Base-by-base conservation (phyloP, 2,888 invertebrate genomes). In the Endotricha flammealis region DNA sequence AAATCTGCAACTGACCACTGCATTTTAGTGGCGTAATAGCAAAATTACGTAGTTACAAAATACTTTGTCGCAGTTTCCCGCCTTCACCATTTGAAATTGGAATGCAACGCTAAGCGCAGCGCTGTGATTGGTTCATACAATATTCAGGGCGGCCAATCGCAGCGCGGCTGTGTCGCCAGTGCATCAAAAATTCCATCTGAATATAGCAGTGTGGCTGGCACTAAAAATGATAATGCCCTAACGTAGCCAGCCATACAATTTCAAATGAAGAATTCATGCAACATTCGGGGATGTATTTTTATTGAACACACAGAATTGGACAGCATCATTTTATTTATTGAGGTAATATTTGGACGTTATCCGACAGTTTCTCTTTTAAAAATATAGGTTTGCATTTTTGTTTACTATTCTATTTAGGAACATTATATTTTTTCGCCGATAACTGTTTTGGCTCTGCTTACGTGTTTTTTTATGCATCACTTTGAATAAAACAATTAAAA, bases 121-220 rank as follows among this genome's bases (percentile, higher is more conserved):
- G 50, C 69, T 45, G 77, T 82, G 85, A 86, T 86, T 86, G 85
- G 86, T 67, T 86, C 85, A 86, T 86, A 85, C 85, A 86, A 85
- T 86, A 86, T 86, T 86, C 86, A 86, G 72, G 50, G 61, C 78
- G 55, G 62, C 86, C 85, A 86, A 86, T 86, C 72, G 83, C 75
- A 74, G 60, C 65, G 57, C 75, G 78, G 64, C 81, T 81, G 83
- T 83, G 85, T 85, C 77, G 83, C 86, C 82, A 82, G 82, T 86
- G 85, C 85, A 87, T 87, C 87, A 86, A 87, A 87, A 87, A 87
- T 87, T 87, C 87, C 81, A 87, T 87, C 87, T 86, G 86, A 83
- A 81, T 83, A 80, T 80, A 76, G 67, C 76, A 75, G 79, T 85
- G 85, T 86, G 85, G 83, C 77, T 65, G 82, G 85, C 81, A 85